Conservation (phyloP, 92 coral and sea anemone genomes). For the Epizoanthus ramosus region DNA sequence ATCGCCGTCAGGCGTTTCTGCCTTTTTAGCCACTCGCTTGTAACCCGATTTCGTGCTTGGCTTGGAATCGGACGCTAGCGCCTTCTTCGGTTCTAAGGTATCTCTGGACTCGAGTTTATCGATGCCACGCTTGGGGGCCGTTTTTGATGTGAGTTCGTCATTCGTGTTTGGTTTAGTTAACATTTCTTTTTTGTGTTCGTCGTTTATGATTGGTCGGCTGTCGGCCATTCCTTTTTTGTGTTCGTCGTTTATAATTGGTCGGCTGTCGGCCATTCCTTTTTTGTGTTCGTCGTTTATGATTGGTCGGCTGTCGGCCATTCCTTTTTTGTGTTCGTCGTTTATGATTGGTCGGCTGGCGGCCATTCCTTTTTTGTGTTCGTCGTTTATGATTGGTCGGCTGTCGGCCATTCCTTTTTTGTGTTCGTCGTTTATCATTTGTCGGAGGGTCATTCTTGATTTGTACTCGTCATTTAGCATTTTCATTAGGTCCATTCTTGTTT, state of each 20-base stretch:
- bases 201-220: background rate
- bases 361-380: too few relatives aligned
- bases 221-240: background rate
- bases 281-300: background rate
- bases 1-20: background rate
- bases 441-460: background rate
- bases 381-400: too few relatives aligned
- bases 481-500: background rate
- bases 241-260: too few relatives aligned
- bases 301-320: background rate
- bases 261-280: background rate
- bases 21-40: conserved; percentile 17
- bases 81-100: background rate
- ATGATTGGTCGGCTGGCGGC: too few relatives aligned
- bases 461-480: too few relatives aligned
- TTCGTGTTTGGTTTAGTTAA: background rate
- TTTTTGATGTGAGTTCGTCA: background rate
- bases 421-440: background rate
- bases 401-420: background rate
- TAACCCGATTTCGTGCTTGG: background rate
- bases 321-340: too few relatives aligned
- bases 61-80: background rate
- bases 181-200: background rate
- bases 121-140: background rate
- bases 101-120: background rate